Percentiles rank a stretch among this genome's conserved stretches.
Conservation (phyloP, 2,888 invertebrate genomes). For the Lithodes maja region DNA sequence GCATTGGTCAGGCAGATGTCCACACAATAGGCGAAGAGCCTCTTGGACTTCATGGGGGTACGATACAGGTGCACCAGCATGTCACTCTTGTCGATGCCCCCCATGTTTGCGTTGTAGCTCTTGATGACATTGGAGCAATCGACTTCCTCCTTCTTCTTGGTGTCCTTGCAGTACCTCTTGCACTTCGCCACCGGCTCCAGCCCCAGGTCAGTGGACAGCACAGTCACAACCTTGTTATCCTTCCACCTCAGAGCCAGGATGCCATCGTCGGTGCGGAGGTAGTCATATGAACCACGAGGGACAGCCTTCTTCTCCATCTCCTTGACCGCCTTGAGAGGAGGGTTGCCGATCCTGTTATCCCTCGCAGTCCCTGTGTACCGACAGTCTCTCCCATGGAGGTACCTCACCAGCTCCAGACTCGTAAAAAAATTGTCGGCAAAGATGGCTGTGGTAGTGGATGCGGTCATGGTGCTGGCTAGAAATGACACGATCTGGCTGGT, state of each 20-base stretch:
- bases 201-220: slow-evolving; percentile 40
- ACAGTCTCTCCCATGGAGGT: slow-evolving; percentile 25
- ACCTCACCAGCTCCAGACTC: slow-evolving; percentile 46
- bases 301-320: slow-evolving; percentile 35
- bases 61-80: slow-evolving; percentile 48
- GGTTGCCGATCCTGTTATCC: slow-evolving; percentile 25
- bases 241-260: slow-evolving; percentile 41
- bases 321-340: slow-evolving; percentile 32
- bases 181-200: slow-evolving; percentile 26
- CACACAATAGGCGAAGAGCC: slow-evolving; percentile 32
- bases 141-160: slow-evolving; percentile 37
- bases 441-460: slow-evolving; percentile 24
- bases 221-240: slow-evolving; percentile 33
- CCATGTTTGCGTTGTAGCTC: slow-evolving; percentile 32
- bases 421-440: slow-evolving; percentile 51
- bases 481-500: slow-evolving; percentile 35
- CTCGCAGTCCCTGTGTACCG: slow-evolving; percentile 43
- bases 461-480: slow-evolving; percentile 43
- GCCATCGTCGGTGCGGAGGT: slow-evolving; percentile 27
- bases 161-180: slow-evolving; percentile 10
- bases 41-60: slow-evolving; percentile 46
- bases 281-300: slow-evolving; percentile 10
- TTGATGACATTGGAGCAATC: slow-evolving; percentile 40
- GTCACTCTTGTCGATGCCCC: slow-evolving; percentile 50
- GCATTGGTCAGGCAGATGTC: slow-evolving; percentile 38